Evolutionary conservation across 2,888 invertebrate genomes (phyloP).

Genomic region (Xestia ashworthii): DNA sequence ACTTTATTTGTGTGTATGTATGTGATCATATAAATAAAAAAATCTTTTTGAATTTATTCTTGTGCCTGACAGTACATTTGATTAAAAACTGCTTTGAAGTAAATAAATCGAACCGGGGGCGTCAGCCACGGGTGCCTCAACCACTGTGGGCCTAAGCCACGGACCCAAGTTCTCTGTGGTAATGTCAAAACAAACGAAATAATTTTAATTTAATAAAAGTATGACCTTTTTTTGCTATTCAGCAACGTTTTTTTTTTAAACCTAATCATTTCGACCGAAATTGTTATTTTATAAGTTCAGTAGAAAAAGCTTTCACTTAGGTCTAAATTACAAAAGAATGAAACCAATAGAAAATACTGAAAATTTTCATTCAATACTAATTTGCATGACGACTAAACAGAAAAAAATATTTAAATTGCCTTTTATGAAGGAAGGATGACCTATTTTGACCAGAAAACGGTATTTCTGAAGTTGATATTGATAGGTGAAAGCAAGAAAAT

Average conservation of each 20-base stretch:
- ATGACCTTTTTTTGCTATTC: not conserved
- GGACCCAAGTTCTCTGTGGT: not conserved
- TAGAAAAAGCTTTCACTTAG: not conserved
- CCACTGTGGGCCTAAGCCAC: no score
- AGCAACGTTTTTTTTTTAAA: not conserved
- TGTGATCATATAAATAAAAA: no score
- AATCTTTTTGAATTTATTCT: no score
- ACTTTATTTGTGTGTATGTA: no score
- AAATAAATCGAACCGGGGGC: no score
- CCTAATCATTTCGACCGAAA: not conserved
- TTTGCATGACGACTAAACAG: constrained; percentile 9
- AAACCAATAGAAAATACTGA: constrained; percentile 2
- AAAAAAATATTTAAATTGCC: not conserved
- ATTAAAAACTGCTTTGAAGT: no score
- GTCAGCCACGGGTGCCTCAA: no score
- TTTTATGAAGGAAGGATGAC: not conserved
- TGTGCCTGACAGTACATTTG: no score
- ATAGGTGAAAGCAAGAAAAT: not conserved
- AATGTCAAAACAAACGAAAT: constrained; percentile 7
- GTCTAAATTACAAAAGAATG: not conserved
- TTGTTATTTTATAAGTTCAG: not conserved
- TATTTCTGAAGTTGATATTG: not conserved
- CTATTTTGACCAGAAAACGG: not conserved
- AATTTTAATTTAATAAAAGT: not conserved
- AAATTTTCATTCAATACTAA: constrained; percentile 19